Percentiles rank a stretch among this genome's conserved stretches.
These are phyloP conservation scores for Recurvirostra avosetta DNA, from an alignment of 2,113 vertebrate genomes.

Conservation along the genomic window DNA sequence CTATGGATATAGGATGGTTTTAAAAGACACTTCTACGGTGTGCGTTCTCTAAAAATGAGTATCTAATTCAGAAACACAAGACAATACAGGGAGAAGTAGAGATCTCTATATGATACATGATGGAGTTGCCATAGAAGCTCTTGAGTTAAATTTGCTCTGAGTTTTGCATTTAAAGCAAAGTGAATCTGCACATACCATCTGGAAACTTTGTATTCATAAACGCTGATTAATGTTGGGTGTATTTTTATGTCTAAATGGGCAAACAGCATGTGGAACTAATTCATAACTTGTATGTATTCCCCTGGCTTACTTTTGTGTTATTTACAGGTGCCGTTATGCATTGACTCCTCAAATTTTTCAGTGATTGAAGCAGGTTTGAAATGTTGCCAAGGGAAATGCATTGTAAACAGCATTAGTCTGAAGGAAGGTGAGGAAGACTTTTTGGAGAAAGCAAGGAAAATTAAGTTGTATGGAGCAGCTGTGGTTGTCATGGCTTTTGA, in stretches of 20 bases:
- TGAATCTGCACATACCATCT: not conserved
- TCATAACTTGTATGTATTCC: not conserved
- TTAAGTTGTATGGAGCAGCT: conserved; percentile 89
- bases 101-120: not conserved
- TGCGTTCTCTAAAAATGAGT: not conserved
- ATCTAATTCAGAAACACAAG: not conserved
- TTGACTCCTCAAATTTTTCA: conserved; percentile 94
- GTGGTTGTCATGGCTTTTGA: conserved; percentile 98
- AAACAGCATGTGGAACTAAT: not conserved
- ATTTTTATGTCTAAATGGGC: not conserved
- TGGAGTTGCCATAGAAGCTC: not conserved
- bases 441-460: conserved; percentile 79
- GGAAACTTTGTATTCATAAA: not conserved
- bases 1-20: not conserved
- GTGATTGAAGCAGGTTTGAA: conserved; percentile 95
- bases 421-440: conserved; percentile 95
- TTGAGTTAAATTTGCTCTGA: not conserved
- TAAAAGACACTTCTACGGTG: not conserved
- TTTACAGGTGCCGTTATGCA: conserved; percentile 90
- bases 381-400: conserved; percentile 95
- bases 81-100: not conserved
- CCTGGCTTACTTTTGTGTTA: not conserved
- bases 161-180: not conserved
- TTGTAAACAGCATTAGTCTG: conserved; percentile 97
- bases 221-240: not conserved